phyloP scores from a whole-genome alignment of 2,888 invertebrate genomes.

The Hydraecia micacea region DNA sequence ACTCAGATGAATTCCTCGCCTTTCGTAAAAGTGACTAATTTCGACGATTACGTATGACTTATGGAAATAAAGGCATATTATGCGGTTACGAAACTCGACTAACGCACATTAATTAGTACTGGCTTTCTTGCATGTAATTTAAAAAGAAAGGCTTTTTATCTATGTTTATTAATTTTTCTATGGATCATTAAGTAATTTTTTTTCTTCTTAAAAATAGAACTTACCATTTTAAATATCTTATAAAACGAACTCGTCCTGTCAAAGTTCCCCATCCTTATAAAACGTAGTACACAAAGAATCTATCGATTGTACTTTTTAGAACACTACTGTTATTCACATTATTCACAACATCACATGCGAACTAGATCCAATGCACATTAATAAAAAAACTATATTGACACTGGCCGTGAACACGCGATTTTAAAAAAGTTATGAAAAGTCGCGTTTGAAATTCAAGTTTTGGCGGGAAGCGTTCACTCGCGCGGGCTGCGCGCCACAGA shows the following conservation, averaged over 20 bases:
- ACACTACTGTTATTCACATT: conserved; percentile 83
- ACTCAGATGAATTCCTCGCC: conserved; percentile 67
- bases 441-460: conserved; percentile 83
- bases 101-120: conserved; percentile 61
- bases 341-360: conserved; percentile 83
- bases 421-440: conserved; percentile 71
- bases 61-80: conserved; percentile 70
- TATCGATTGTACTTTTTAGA: conserved; percentile 71
- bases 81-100: conserved; percentile 66
- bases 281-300: conserved; percentile 74
- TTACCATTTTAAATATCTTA: conserved; percentile 85
- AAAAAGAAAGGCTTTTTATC: conserved; percentile 40
- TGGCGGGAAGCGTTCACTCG: conserved; percentile 86
- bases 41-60: conserved; percentile 68
- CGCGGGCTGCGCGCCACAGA: conserved; percentile 86
- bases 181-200: not conserved
- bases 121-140: conserved; percentile 50
- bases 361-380: conserved; percentile 73
- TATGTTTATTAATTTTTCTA: not conserved
- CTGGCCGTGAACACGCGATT: conserved; percentile 79
- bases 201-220: conserved; percentile 63
- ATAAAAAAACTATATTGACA: conserved; percentile 72
- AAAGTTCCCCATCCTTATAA: conserved; percentile 83
- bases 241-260: conserved; percentile 79
- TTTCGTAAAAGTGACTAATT: conserved; percentile 72